Base-by-base conservation (phyloP, 2,888 invertebrate genomes). In the Taenaris catops region DNA sequence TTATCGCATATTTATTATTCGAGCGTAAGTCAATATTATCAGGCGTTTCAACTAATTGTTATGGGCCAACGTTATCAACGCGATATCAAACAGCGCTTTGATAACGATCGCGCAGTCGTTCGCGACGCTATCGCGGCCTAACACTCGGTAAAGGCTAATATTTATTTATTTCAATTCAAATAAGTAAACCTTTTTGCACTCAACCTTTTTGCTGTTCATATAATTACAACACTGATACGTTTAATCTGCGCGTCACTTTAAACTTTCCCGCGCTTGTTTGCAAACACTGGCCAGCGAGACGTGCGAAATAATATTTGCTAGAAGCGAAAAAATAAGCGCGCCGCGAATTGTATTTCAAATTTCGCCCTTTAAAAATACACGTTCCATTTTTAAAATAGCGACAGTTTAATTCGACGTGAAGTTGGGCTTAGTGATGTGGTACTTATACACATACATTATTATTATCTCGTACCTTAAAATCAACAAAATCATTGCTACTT, bases 31-130 rank as follows among this genome's bases (percentile, higher is more conserved):
- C 26, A 33, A 46, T 55, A 51, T 46, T 72, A 70, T 75, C 71
- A 62, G 59, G 58, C 57, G 66, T 68, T 68, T 56, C 52, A 66
- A 68, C 69, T 75, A 72, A 78, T 76, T 78, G 70, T 69, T 60
- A 59, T 62, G 63, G 70, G 66, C 55, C 62, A 61, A 64, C 55
- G 72, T 83, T 81, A 83, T 81, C 83, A 65, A 25, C 35, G 34
- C 31, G 79, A 79, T 80, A 80, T 46, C 44, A 44, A 45, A 51
- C 48, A 48, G 55, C 60, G 56, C 25, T 26, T 37, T 48, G 75
- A 81, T 76, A 76, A 74, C 64, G 55, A 46, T 34, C 44, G 49
- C 46, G 56, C 78, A 76, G 70, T 71, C 58, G 55, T 54, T 62
- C 53, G 52, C 51, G 55, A 51, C 52, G 54, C 64, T 53, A 53